A percentile compares a stretch with the other conserved stretches of the same genome.
These are phyloP conservation scores for Ibidorhyncha struthersii DNA, from an alignment of 2,113 vertebrate species.

Conservation along the genomic window DNA sequence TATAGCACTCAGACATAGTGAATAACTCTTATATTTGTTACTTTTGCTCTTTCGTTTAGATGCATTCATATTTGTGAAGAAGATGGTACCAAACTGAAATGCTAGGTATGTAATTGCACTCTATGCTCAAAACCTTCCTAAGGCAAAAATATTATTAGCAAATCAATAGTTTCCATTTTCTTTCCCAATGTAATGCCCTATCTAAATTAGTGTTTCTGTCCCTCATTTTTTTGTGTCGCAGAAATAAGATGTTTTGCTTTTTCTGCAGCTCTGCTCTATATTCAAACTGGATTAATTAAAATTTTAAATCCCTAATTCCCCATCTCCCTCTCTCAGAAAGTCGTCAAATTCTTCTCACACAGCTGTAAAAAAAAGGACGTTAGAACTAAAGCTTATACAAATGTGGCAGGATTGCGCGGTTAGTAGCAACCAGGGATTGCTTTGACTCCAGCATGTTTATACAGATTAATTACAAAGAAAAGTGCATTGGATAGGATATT, in stretches of 20 bases:
- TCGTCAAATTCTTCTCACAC: not conserved
- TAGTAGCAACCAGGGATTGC: not conserved
- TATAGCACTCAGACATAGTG: not conserved
- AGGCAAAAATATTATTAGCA: not conserved
- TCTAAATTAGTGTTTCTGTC: not conserved
- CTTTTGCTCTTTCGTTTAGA: not conserved
- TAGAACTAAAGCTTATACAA: not conserved
- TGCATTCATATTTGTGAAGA: not conserved
- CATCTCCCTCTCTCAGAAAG: not conserved
- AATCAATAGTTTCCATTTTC: slow-evolving; percentile 40
- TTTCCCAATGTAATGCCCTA: not conserved
- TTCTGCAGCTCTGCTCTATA: not conserved
- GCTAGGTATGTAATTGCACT: not conserved
- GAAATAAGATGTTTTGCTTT: not conserved
- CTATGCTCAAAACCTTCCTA: not conserved
- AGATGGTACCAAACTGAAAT: not conserved
- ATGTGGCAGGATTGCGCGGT: not conserved
- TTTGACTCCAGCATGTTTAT: not conserved
- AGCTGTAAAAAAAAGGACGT: not conserved
- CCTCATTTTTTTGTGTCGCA: not conserved
- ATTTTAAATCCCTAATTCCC: slow-evolving; percentile 31
- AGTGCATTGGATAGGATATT: not conserved
- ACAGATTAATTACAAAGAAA: not conserved
- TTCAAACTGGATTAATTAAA: not conserved
- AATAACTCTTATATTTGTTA: not conserved